phyloP scores from a whole-genome alignment of 2,888 invertebrate species.

The Camponotus fellah region DNA sequence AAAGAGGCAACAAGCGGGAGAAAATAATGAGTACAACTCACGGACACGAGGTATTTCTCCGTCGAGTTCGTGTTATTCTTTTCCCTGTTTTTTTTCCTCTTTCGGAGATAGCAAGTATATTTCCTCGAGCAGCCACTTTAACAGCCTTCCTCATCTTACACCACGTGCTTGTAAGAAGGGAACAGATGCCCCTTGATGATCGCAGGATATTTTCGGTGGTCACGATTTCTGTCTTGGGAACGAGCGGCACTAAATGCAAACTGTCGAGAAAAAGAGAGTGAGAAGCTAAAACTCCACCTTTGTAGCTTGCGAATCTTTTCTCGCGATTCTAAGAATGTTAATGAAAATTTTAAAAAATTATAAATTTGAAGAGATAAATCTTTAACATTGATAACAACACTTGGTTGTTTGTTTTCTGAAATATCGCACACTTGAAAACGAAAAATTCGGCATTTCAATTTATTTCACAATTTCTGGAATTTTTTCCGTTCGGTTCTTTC shows the following conservation, averaged over 20 bases:
- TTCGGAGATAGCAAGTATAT: constrained; percentile 51
- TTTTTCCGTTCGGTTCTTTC: neutral
- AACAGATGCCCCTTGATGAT: constrained; percentile 70
- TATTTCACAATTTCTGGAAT: constrained; percentile 24
- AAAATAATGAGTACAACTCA: constrained; percentile 47
- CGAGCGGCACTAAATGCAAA: constrained; percentile 11
- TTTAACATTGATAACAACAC: neutral
- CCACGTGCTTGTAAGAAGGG: constrained; percentile 59
- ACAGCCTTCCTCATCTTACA: constrained; percentile 53
- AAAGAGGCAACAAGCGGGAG: constrained; percentile 21
- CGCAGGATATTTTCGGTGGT: constrained; percentile 65
- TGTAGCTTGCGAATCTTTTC: neutral
- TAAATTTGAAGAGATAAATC: neutral
- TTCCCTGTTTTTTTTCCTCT: constrained; percentile 42
- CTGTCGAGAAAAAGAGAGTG: neutral
- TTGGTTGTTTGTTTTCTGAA: neutral
- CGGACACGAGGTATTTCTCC: constrained; percentile 32
- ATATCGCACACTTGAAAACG: neutral
- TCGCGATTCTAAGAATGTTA: neutral
- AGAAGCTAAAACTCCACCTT: neutral
- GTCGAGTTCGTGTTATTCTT: constrained; percentile 54
- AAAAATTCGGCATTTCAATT: constrained; percentile 16
- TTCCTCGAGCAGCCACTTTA: constrained; percentile 61
- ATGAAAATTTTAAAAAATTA: neutral
- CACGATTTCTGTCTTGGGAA: constrained; percentile 50